Evolutionary conservation across 1,140 invertebrate genomes (phyloP).

Genomic region (Leptoteleia sp.): DNA sequence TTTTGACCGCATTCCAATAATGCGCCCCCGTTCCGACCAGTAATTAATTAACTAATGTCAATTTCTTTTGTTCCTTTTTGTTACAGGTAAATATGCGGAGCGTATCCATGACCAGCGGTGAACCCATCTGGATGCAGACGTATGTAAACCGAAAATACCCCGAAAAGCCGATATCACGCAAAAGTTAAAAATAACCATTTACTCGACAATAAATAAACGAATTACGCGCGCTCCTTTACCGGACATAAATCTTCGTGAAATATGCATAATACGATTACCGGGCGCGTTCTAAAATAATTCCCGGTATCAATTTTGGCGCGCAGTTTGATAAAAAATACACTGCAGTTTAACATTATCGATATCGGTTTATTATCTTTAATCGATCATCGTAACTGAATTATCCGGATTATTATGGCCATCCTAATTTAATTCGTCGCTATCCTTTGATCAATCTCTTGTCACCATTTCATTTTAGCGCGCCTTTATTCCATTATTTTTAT

Average conservation of each 20-base stretch:
- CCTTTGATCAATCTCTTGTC: too few species aligned
- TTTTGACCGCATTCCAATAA: too few species aligned
- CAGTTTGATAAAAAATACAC: not conserved
- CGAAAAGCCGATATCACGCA: constrained; percentile 4
- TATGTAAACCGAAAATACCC: not conserved
- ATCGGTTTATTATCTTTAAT: not conserved
- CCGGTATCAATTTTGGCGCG: constrained; percentile 10
- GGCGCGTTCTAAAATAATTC: constrained; percentile 11
- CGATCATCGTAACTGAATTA: not conserved
- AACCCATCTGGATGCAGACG: not conserved
- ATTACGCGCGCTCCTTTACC: constrained; percentile 5
- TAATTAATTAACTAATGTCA: constrained; percentile 6
- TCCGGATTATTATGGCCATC: not conserved
- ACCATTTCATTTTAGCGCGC: too few species aligned
- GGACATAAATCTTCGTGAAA: constrained; percentile 30
- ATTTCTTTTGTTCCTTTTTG: constrained; percentile 16
- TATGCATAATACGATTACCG: constrained; percentile 39
- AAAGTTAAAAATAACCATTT: constrained; percentile 9
- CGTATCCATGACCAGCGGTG: not conserved
- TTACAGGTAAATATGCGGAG: constrained; percentile 37
- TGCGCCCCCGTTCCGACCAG: not conserved
- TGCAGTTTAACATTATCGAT: not conserved
- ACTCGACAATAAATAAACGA: constrained; percentile 14
- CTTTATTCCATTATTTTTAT: too few species aligned
- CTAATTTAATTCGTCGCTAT: not conserved